Base-by-base conservation (phyloP, 1,140 invertebrate species). In the Ceratina calcarata region DNA sequence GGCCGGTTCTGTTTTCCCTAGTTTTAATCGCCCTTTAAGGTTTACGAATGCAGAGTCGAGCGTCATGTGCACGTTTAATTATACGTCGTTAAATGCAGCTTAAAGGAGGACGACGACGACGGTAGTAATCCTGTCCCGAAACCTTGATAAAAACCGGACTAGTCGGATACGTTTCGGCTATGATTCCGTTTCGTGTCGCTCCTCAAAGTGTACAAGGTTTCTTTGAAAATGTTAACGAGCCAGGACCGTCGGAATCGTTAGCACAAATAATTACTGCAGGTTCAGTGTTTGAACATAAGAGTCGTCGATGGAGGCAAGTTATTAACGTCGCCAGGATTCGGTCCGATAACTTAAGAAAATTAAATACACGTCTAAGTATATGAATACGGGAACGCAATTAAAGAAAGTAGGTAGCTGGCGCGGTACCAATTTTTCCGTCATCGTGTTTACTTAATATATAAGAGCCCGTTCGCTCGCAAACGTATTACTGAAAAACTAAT, bases 151-250 rank as follows among this genome's bases (percentile, higher is more conserved):
- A 77, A 70, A 70, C n/a, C 45, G 22, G 22, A n/a, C n/a, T 7
- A 32, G 3, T 6, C 24, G 3, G 16, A 1, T 7, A 22, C 18
- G 18, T 32, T 61, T 70, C 7, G 57, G 18, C 49, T 20, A 65
- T 27, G n/a, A 18, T 15, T 45, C 20, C 20, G 37, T 76, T 60
- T 27, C 60, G 3, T 27, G 0, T 32, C 16, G 15, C n/a, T 1
- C 15, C 18, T 32, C 53, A 51, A 68, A 68, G 64, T 22, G 3
- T 13, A 0, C 7, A 1, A 12, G 64, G 4, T 27, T n/a, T 60
- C 24, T 76, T 76, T 72, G 68, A 57, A 27, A 51, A 64, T 60
- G 64, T 65, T 76, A 76, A 76, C 15, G 73, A 76, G 73, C 24
- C 13, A 22, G 45, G 61, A 18, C 45, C 18, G 32, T 24, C 15